Evolutionary conservation across 2,797 vertebrate species (phyloP), one percentile per base, ranked within the genome.

Genomic region (Helicolenus hilgendorfi): DNA sequence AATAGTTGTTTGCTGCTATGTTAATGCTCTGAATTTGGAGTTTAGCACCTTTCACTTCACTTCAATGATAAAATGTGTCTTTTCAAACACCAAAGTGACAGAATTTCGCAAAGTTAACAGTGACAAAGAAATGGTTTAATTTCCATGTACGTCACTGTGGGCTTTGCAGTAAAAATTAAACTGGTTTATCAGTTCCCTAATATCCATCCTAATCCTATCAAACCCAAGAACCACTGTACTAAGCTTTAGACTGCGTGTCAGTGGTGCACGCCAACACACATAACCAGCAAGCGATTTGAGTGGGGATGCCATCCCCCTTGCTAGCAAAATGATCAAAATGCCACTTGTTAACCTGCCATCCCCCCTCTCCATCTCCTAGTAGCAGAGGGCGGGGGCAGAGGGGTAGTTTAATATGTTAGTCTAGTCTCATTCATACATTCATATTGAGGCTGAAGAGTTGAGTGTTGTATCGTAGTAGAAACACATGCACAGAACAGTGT

Each of bases 191-290:
- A 74, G 10, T 72, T 76, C 15, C 18, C 49, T 77, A 80, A 85
- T 73, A 71, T 64, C 27, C 63, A 67, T 77, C 73, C 72, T 65
- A 81, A 81, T 84, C 73, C 83, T 45, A 78, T 78, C 56, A 70
- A 38, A 67, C 49, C 36, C 18, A 33, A 31, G 38, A 35, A n/a
- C 18, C 49, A 24, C 59, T 35, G 53, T 26, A 15, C 65, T 49
- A 13, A 45, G 10, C 67, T 31, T 63, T 45, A 35, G 10, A 13
- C 22, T 56, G 27, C 2, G 5, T 22, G 3, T 64, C 35, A 58
- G 15, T 24, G 11, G 5, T 38, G 18, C 35, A 33, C 13, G 31
- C 13, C n/a, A 56, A 45, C 11, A 69, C 65, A 26, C 68, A 64
- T 33, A 70, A 4, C 56, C 13, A 58, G 56, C 14, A 58, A 24